These are phyloP conservation scores for Ophioninae sp. DNA, from an alignment of 2,888 invertebrate genomes.

Conservation along the genomic window DNA sequence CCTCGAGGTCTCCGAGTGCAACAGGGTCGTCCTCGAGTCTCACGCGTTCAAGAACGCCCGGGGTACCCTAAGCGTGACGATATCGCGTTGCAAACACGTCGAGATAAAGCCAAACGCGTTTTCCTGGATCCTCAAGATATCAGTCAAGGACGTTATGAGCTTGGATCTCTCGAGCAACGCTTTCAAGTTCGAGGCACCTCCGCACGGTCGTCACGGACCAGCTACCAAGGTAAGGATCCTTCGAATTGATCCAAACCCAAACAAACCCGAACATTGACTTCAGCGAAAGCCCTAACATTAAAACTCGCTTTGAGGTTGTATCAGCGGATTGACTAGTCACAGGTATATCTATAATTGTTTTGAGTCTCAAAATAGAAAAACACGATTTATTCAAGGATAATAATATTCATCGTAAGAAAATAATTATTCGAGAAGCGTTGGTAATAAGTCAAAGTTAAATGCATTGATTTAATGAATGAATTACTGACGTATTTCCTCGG, in stretches of 20 bases:
- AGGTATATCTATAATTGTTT: neutral
- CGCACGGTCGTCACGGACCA: slow-evolving; percentile 85
- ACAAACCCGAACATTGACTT: too few relatives aligned
- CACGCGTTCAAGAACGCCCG: slow-evolving; percentile 85
- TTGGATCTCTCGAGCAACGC: slow-evolving; percentile 84
- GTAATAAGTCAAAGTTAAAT: too few relatives aligned
- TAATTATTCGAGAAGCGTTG: too few relatives aligned
- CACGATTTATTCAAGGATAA: too few relatives aligned
- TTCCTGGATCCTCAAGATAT: slow-evolving; percentile 85
- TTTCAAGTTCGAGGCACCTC: slow-evolving; percentile 85
- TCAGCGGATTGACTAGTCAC: too few relatives aligned
- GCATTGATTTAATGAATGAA: too few relatives aligned
- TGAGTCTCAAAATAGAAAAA: too few relatives aligned
- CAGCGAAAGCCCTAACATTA: too few relatives aligned
- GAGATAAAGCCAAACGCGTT: slow-evolving; percentile 85
- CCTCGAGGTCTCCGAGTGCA: slow-evolving; percentile 84
- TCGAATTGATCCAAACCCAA: neutral
- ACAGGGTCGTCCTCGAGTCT: slow-evolving; percentile 84
- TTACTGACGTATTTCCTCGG: too few relatives aligned
- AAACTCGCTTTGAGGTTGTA: too few relatives aligned
- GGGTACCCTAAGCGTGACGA: slow-evolving; percentile 85
- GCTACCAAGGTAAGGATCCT: slow-evolving; percentile 78
- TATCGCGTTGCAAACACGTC: slow-evolving; percentile 84
- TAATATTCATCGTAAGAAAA: too few relatives aligned
- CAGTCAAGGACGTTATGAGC: slow-evolving; percentile 83